A percentile compares a stretch with the other conserved stretches of the same genome.
Conservation (phyloP, 2,797 vertebrate genomes). For the Parambassis ranga region DNA sequence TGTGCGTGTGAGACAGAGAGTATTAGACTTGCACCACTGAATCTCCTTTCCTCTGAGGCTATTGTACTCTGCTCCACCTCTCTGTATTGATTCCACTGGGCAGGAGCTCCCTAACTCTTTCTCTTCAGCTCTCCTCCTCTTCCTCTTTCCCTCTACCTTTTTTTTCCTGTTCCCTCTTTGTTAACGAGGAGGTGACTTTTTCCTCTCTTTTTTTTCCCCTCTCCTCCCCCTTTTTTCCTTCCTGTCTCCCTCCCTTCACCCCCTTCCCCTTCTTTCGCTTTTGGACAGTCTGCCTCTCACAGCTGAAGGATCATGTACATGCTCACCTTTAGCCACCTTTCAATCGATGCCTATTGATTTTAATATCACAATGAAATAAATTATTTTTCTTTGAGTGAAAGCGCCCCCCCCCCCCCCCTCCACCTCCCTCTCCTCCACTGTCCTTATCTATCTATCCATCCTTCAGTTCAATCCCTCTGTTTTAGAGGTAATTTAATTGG, state of each 20-base stretch:
- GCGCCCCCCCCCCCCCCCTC: conserved; percentile 2
- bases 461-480: conserved; percentile 48
- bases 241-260: not conserved
- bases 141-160: conserved; percentile 23
- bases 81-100: conserved; percentile 79
- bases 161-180: conserved; percentile 45
- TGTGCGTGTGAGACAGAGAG: conserved; percentile 68
- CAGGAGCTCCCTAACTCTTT: conserved; percentile 54
- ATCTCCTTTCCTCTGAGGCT: conserved; percentile 89
- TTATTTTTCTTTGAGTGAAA: conserved; percentile 72
- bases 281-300: conserved; percentile 58
- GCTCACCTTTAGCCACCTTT: conserved; percentile 78
- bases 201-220: not conserved
- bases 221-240: not conserved
- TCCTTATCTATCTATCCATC: conserved; percentile 16
- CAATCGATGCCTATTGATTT: conserved; percentile 80
- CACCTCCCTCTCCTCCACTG: not conserved
- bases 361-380: conserved; percentile 81
- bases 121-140: conserved; percentile 25
- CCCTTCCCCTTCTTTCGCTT: not conserved
- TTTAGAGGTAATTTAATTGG: conserved; percentile 74
- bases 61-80: conserved; percentile 85
- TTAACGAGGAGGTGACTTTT: conserved; percentile 56
- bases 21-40: conserved; percentile 93
- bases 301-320: conserved; percentile 71